phyloP scores from a whole-genome alignment of 2,113 vertebrate genomes.

The Henicopernis longicauda region DNA sequence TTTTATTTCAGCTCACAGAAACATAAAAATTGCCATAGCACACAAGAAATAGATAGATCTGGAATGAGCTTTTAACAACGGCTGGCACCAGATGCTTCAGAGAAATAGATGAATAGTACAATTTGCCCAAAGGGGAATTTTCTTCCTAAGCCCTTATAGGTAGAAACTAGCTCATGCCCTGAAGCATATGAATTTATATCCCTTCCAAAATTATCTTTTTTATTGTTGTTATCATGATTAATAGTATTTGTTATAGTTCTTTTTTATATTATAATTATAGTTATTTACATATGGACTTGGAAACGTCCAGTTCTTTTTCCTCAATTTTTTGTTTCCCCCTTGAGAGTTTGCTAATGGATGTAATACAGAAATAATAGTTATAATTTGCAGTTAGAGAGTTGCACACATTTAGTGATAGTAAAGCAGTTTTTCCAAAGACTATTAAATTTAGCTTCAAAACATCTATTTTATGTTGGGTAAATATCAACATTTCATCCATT shows the following conservation, averaged over 20 bases:
- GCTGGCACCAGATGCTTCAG: background rate
- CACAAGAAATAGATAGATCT: background rate
- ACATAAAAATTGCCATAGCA: background rate
- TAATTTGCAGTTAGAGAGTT: background rate
- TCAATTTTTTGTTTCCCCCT: background rate
- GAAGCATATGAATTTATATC: background rate
- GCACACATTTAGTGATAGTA: background rate
- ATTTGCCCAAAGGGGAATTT: background rate
- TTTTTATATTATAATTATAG: background rate
- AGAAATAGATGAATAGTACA: background rate
- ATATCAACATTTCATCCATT: background rate
- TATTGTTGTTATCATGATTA: background rate
- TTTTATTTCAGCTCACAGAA: conserved; percentile 39
- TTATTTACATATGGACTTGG: background rate
- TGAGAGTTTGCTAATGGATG: background rate
- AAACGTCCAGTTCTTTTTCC: background rate
- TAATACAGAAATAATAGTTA: background rate
- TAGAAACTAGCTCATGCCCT: background rate
- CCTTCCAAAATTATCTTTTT: background rate
- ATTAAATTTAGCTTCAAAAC: background rate
- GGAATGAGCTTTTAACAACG: background rate
- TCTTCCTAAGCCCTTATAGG: background rate
- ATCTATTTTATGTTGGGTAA: background rate
- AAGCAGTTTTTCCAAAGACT: background rate
- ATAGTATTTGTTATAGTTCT: background rate